These are phyloP conservation scores for Aplysia californica DNA, from an alignment of 1,140 invertebrate genomes.

Conservation along the genomic window DNA sequence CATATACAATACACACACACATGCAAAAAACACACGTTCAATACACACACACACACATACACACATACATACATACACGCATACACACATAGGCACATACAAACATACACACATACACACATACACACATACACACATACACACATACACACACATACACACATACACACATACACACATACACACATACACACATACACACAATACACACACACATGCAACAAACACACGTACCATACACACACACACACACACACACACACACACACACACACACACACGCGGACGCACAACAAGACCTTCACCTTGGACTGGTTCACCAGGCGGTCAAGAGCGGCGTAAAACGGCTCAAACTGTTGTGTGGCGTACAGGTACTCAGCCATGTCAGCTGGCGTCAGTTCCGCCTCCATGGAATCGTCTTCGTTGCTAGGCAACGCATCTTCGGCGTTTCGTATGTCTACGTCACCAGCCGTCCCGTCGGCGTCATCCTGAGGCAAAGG, in stretches of 20 bases:
- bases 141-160: too few species aligned
- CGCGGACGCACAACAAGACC: not conserved
- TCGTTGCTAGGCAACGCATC: not conserved
- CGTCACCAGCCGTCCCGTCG: not conserved
- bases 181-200: not conserved
- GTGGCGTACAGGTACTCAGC: constrained; percentile 18
- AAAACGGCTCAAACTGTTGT: constrained; percentile 10
- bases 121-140: too few species aligned
- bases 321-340: constrained; percentile 7
- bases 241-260: too few species aligned
- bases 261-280: not conserved
- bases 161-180: too few species aligned
- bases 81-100: too few species aligned
- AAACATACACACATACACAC: too few species aligned
- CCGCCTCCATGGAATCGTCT: not conserved
- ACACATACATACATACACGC: too few species aligned
- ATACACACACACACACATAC: too few species aligned
- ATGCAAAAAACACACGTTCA: too few species aligned
- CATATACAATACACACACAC: too few species aligned
- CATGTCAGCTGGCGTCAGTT: constrained; percentile 22
- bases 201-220: not conserved
- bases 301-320: constrained; percentile 19
- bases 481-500: not conserved
- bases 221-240: too few species aligned
- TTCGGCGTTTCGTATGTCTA: not conserved